phyloP scores from a whole-genome alignment of 2,113 vertebrate genomes.

The Gobio gobio region DNA sequence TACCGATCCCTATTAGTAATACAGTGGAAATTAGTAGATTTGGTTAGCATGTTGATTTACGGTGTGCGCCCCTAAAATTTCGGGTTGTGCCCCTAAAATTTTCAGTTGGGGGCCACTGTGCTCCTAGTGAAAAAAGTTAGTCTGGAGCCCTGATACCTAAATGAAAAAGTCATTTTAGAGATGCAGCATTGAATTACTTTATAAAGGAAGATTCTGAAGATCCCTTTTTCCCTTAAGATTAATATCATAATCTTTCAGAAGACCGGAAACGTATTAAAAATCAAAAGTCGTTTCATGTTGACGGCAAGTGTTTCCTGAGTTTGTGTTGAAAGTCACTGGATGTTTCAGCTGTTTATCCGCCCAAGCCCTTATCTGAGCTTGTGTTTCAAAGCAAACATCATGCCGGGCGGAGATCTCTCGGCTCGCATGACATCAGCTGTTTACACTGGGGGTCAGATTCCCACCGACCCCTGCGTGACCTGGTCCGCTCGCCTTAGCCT shows the following conservation, averaged over 20 bases:
- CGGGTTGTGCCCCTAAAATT: no score
- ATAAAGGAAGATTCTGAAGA: not conserved
- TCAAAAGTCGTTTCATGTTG: not conserved
- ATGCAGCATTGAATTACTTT: not conserved
- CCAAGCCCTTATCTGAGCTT: conserved; percentile 10
- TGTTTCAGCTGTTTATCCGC: not conserved
- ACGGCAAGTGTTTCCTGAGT: not conserved
- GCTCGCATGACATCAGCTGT: not conserved
- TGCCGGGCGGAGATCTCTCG: not conserved
- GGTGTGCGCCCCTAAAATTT: no score
- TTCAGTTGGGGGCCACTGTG: no score
- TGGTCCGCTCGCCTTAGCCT: not conserved
- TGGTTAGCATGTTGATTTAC: no score
- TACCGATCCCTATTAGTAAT: no score
- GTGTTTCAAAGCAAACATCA: conserved; percentile 14
- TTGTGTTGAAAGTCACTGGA: not conserved
- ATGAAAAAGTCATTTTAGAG: not conserved
- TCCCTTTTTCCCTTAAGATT: not conserved
- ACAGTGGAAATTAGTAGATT: no score
- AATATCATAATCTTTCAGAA: not conserved
- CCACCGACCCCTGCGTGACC: not conserved
- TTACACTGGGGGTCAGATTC: conserved; percentile 12
- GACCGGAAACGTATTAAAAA: not conserved
- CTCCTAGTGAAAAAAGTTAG: no score
- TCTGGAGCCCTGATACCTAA: no score